Percentiles rank a stretch among this genome's conserved stretches.
Evolutionary conservation across 2,797 vertebrate species (phyloP).

Genomic region (Danio choprae): DNA sequence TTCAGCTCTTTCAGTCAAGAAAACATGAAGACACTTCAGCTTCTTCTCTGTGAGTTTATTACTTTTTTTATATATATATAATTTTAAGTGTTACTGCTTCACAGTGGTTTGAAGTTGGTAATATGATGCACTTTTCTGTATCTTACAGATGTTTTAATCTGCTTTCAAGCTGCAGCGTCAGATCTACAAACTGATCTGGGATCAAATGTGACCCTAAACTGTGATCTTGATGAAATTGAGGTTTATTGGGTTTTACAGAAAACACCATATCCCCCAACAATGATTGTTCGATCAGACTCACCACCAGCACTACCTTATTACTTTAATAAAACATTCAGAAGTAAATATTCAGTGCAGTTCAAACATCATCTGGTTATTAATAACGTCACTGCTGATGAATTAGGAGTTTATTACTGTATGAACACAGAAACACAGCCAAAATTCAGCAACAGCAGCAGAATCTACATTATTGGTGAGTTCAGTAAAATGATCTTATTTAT

Average conservation of each 20-base stretch:
- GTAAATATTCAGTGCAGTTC: too few species aligned
- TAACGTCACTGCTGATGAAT: too few species aligned
- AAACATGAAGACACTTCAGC: neutral
- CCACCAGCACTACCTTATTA: neutral
- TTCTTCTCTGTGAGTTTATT: slow-evolving; percentile 10
- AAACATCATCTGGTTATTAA: too few species aligned
- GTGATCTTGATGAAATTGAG: slow-evolving; percentile 19
- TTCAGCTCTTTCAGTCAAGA: neutral
- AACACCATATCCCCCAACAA: slow-evolving; percentile 6
- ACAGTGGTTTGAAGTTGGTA: too few species aligned
- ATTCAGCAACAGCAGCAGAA: too few species aligned
- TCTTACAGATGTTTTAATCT: neutral
- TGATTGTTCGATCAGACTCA: slow-evolving; percentile 4
- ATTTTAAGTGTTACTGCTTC: too few species aligned
- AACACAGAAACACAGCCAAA: too few species aligned
- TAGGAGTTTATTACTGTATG: too few species aligned
- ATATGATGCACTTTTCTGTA: too few species aligned
- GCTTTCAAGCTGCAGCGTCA: slow-evolving; percentile 6
- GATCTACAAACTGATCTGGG: slow-evolving; percentile 32
- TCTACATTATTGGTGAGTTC: too few species aligned
- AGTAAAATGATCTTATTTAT: too few species aligned
- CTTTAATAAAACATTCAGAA: fast-evolving
- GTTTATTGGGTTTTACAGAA: slow-evolving; percentile 20
- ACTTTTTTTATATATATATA: neutral
- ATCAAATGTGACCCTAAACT: slow-evolving; percentile 34